Evolutionary conservation across 2,797 vertebrate species (phyloP).

Genomic region (Lacerta bilineata): DNA sequence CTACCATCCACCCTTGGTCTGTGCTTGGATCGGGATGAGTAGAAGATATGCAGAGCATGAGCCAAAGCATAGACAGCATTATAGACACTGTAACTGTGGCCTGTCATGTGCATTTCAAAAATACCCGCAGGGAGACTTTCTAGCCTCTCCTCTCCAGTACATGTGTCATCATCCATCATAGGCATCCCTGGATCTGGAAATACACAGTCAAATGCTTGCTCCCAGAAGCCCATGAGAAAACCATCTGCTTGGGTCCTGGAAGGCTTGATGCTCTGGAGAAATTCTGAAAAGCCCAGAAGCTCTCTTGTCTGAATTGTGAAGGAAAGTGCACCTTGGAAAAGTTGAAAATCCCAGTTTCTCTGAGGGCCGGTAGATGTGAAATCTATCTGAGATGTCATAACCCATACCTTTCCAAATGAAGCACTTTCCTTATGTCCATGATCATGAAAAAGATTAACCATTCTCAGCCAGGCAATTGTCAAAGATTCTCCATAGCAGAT

Average conservation of each 20-base stretch:
- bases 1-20: background rate
- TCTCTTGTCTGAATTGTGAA: background rate
- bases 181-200: background rate
- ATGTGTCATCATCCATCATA: accelerated
- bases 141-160: background rate
- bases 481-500: background rate
- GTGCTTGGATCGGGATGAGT: background rate
- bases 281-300: background rate
- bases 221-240: constrained; percentile 1
- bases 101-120: constrained; percentile 23
- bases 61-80: constrained; percentile 17
- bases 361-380: background rate
- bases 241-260: background rate
- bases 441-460: background rate
- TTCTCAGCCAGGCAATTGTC: background rate
- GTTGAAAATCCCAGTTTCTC: background rate
- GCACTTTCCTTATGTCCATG: background rate
- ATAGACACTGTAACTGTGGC: constrained; percentile 24
- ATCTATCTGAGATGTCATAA: background rate
- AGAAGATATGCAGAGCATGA: background rate
- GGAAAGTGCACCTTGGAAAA: background rate
- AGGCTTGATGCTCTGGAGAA: background rate
- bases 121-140: background rate
- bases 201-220: background rate
- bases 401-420: background rate